phyloP scores from a whole-genome alignment of 2,797 vertebrate genomes.

The Poeciliopsis infans region DNA sequence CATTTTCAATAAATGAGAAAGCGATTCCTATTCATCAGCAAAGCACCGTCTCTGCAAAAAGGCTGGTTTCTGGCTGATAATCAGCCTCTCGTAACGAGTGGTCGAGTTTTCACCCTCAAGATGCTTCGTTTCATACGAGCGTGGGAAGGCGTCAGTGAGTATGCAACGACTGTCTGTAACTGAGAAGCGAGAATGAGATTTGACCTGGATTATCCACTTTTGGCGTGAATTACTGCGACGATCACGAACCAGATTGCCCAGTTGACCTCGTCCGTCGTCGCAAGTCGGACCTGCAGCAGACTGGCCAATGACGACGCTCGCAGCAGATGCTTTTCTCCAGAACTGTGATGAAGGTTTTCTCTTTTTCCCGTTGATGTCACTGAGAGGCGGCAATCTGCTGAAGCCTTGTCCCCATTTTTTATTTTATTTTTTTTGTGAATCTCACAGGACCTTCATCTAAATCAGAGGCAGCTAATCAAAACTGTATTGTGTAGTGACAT shows the following conservation, averaged over 20 bases:
- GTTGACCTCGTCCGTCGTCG: conserved; percentile 40
- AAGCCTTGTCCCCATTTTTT: conserved; percentile 2
- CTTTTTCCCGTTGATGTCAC: background rate
- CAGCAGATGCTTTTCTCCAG: conserved; percentile 8
- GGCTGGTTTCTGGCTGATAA: conserved; percentile 51
- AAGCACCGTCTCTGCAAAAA: conserved; percentile 40
- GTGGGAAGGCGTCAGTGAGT: conserved; percentile 49
- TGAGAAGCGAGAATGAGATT: conserved; percentile 47
- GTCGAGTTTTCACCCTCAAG: conserved; percentile 39
- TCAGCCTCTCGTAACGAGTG: conserved; percentile 56
- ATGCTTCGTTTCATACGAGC: conserved; percentile 49
- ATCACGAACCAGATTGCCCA: conserved; percentile 52
- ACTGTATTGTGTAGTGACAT: background rate
- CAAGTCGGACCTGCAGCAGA: conserved; percentile 24
- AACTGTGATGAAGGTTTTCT: conserved; percentile 5
- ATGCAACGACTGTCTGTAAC: conserved; percentile 49
- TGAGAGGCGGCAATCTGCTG: background rate
- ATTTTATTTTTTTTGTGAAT: background rate
- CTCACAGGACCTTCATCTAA: background rate
- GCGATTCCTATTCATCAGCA: conserved; percentile 61
- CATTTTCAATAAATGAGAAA: conserved; percentile 61
- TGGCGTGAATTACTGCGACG: conserved; percentile 33
- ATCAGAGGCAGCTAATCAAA: conserved; percentile 8
- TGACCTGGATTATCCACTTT: conserved; percentile 62
- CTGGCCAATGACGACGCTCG: conserved; percentile 35